phyloP scores from a whole-genome alignment of 2,888 invertebrate species.

The Drosophila picticornis region DNA sequence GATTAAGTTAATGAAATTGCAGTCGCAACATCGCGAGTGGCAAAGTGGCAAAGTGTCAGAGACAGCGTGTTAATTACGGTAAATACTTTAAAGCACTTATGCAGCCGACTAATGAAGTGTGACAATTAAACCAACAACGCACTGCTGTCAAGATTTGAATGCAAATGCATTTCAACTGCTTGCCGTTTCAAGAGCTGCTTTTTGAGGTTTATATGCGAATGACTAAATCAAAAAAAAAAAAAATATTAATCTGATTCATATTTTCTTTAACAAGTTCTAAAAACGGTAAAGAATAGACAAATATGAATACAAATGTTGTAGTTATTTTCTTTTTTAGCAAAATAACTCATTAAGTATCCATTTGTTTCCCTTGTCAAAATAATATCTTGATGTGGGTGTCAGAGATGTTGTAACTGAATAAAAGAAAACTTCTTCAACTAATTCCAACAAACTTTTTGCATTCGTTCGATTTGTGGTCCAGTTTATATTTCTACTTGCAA shows the following conservation, averaged over 20 bases:
- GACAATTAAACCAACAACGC: constrained; percentile 56
- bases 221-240: neutral
- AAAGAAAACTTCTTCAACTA: neutral
- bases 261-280: too few species aligned
- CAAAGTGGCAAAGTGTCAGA: neutral
- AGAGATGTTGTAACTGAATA: too few species aligned
- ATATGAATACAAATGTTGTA: neutral
- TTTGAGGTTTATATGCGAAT: neutral
- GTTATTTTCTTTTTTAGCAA: neutral
- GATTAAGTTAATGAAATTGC: constrained; percentile 75
- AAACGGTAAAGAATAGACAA: neutral
- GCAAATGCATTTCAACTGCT: neutral
- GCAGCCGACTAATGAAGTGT: constrained; percentile 70
- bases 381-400: neutral
- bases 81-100: constrained; percentile 71
- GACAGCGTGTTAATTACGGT: constrained; percentile 66
- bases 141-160: neutral
- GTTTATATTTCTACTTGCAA: neutral
- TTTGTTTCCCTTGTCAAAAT: neutral
- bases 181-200: neutral
- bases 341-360: neutral
- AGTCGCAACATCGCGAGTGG: constrained; percentile 8
- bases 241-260: too few species aligned
- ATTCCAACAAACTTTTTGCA: neutral
- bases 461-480: neutral